These are phyloP conservation scores for Aricia artaxerxes DNA, from an alignment of 2,888 invertebrate genomes.

Conservation along the genomic window DNA sequence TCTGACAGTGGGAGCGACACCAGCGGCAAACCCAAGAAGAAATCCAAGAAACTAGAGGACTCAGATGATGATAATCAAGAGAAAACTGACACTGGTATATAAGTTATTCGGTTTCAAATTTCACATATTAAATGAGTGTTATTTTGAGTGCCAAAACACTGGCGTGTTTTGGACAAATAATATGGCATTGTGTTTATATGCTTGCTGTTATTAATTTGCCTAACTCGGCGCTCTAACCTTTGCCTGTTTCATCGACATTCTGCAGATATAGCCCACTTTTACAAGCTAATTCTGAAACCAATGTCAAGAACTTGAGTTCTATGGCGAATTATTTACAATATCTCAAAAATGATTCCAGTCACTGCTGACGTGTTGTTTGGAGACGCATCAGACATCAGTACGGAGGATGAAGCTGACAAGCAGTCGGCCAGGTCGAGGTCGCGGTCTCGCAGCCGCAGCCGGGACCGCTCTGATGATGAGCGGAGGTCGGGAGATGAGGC, in stretches of 20 bases:
- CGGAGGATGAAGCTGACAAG: slow-evolving; percentile 86
- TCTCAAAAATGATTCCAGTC: slow-evolving; percentile 59
- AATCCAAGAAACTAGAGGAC: slow-evolving; percentile 82
- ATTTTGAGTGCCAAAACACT: no score
- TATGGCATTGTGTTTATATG: neutral
- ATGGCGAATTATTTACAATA: neutral
- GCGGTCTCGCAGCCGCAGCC: slow-evolving; percentile 58
- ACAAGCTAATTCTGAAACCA: neutral
- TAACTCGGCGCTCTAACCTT: no score
- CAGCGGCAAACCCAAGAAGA: slow-evolving; percentile 69
- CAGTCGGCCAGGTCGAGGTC: slow-evolving; percentile 53
- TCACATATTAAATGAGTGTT: neutral
- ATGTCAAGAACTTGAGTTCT: neutral
- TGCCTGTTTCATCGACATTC: no score
- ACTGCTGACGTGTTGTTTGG: slow-evolving; percentile 94
- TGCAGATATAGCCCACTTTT: no score
- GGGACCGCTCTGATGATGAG: slow-evolving; percentile 58
- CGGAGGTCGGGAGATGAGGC: slow-evolving; percentile 75
- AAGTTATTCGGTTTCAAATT: no score
- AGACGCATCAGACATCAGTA: slow-evolving; percentile 95
- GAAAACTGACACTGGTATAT: slow-evolving; percentile 46
- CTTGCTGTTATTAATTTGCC: no score
- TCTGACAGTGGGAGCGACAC: slow-evolving; percentile 71
- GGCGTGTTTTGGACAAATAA: neutral
- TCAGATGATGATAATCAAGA: slow-evolving; percentile 81